These are phyloP conservation scores for Mugil cephalus DNA, from an alignment of 2,113 vertebrate species.

Conservation along the genomic window DNA sequence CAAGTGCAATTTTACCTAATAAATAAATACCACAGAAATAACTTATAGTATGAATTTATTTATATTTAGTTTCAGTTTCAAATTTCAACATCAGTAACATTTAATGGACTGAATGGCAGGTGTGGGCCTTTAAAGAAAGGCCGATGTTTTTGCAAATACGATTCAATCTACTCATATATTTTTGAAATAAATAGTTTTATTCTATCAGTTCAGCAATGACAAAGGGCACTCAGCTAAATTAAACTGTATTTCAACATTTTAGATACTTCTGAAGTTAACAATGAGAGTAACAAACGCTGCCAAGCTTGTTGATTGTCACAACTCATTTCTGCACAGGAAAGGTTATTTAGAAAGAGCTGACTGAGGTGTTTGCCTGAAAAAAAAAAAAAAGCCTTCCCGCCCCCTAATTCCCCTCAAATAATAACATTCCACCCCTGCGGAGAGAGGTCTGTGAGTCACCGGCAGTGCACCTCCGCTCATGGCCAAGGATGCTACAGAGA, in stretches of 20 bases:
- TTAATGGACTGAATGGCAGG: too few species aligned
- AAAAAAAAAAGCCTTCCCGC: constrained; percentile 50
- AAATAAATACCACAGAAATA: too few species aligned
- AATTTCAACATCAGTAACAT: too few species aligned
- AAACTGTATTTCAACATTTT: neutral
- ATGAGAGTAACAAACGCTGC: constrained; percentile 1
- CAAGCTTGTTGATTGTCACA: constrained; percentile 21
- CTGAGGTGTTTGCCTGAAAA: constrained; percentile 40
- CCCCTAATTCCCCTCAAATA: constrained; percentile 62
- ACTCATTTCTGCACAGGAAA: constrained; percentile 29
- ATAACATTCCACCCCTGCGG: constrained; percentile 54
- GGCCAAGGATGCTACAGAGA: constrained; percentile 48
- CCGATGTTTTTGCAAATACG: too few species aligned
- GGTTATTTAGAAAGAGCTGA: constrained; percentile 42
- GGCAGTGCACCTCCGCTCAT: constrained; percentile 21
- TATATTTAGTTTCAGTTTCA: too few species aligned
- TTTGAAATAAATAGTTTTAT: neutral
- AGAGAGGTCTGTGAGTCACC: constrained; percentile 65
- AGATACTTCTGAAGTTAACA: constrained; percentile 1
- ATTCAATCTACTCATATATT: neutral
- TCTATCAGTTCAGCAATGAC: neutral
- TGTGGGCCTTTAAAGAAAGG: too few species aligned
- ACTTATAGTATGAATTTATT: too few species aligned
- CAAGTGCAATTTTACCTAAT: too few species aligned
- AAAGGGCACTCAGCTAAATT: neutral